Evolutionary conservation across 2,797 vertebrate species (phyloP), one percentile per base, ranked within the genome.

Genomic region (Todus mexicanus): DNA sequence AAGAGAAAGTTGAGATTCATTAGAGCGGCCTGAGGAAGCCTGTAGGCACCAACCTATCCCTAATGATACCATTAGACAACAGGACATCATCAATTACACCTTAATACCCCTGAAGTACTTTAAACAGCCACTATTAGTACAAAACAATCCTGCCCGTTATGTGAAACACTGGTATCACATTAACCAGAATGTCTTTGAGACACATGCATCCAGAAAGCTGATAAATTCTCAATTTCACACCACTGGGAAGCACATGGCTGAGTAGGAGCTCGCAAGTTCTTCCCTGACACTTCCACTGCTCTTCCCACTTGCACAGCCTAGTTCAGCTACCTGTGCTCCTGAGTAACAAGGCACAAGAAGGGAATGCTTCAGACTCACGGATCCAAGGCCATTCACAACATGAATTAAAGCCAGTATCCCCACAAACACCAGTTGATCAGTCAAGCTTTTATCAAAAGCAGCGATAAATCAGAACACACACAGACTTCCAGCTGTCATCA

Each of bases 211-310:
- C 50, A 71, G 42, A 82, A 42, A 0, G 1, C 35, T 17, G 42
- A 19, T 6, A 64, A 51, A 51, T 14, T 47, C 27, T 4, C 0
- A 21, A 11, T 50, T 71, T 69, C 72, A 42, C 29, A 29, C 6
- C 38, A 23, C 3, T 0, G 2, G 27, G 31, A 66, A 79, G 33
- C 27, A 22, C 1, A 0, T 19, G 26, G n/a, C 42, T 0, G 0
- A 48, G n/a, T 0, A 0, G 25, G 33, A 74, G 54, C 21, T 83
- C 37, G 11, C 61, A 61, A 65, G 38, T 29, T 63, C 38, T n/a
- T 33, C 59, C 33, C 54, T 25, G 19, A 19, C 31, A 11, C 21
- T 64, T 27, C 65, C 59, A 75, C 25, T 54, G 33, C 74, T 47
- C n/a, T 38, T 38, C 12, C 47, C 11, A 2, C 22, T 5, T 3